These are phyloP conservation scores for Xenopus laevis DNA, from an alignment of 2,113 vertebrate genomes.

Conservation along the genomic window DNA sequence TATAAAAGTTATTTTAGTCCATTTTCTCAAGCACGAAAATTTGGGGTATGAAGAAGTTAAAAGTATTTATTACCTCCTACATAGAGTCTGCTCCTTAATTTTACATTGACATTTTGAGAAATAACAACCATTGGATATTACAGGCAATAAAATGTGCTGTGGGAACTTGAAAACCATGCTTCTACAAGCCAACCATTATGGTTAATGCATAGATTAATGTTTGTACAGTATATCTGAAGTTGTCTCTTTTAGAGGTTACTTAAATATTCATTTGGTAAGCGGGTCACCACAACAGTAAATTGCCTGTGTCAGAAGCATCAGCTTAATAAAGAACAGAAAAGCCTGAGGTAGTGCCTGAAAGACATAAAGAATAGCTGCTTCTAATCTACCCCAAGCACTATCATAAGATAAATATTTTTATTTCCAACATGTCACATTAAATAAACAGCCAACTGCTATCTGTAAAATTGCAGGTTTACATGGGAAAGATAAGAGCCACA, in stretches of 20 bases:
- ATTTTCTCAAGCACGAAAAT: too few species aligned
- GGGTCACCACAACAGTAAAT: not conserved
- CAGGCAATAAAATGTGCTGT: too few species aligned
- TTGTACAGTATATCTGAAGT: too few species aligned
- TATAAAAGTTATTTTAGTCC: too few species aligned
- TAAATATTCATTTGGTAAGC: constrained; percentile 2
- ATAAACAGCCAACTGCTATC: constrained; percentile 17
- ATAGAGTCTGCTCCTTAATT: too few species aligned
- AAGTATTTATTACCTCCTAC: too few species aligned
- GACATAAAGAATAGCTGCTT: not conserved
- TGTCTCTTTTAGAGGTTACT: not conserved
- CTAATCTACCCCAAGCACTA: constrained; percentile 19
- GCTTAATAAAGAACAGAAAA: not conserved
- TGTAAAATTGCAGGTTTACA: constrained; percentile 29
- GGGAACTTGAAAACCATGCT: too few species aligned
- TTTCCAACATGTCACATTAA: constrained; percentile 6
- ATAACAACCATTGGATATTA: too few species aligned
- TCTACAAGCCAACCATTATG: too few species aligned
- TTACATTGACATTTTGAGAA: too few species aligned
- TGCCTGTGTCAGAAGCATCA: constrained; percentile 4
- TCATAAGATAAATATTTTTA: constrained; percentile 21
- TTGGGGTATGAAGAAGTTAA: too few species aligned
- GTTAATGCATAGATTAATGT: not conserved
- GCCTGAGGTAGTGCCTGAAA: constrained; percentile 1
- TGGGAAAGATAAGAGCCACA: constrained; percentile 18